Base-by-base conservation (phyloP, 2,797 vertebrate species). In the Protosalanx chinensis region DNA sequence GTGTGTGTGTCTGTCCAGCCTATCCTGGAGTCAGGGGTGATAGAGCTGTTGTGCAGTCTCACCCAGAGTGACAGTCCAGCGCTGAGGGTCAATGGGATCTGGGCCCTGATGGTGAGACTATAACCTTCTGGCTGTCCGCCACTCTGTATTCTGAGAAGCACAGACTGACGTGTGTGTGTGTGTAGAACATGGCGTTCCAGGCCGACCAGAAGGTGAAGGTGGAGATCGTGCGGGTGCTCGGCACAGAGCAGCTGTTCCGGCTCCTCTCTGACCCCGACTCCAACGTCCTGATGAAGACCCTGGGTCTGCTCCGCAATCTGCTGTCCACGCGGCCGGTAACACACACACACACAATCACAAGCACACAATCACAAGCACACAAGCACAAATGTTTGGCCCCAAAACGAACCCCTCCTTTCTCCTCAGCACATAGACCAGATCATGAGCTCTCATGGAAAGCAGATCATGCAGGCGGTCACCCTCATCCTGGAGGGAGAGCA, bases 171-270 rank as follows among this genome's bases (percentile, higher is more conserved):
- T 72, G 64, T 72, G 58, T 65, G 30, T 76, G 46, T 76, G 35
- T 93, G 70, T 76, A 99, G 98, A 99, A 99, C 87, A 97, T 99
- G 97, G 97, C 98, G 46, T 99, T 99, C 92, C 97, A 98, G 90
- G 97, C 97, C 0, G 97, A 99, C 81, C 98, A 98, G 93, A 99
- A 99, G 91, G 96, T 98, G 85, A 99, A 98, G 89, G 93, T 95
- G 79, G 98, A 99, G 90, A 98, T 99, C 62, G 93, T 99, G 77
- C 91, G 94, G 77, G 95, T 95, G 79, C 88, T 99, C 86, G 97
- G 97, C 64, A 98, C 97, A 7, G 96, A 98, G 75, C 96, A 99
- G 84, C 89, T 99, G 68, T 98, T 99, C 83, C 94, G 96, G 73
- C 91, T 99, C 68, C 93, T 99, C 23, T 99, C 98, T 1, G 98